Base-by-base conservation (phyloP, 2,888 invertebrate genomes). In the Myathropa florea region DNA sequence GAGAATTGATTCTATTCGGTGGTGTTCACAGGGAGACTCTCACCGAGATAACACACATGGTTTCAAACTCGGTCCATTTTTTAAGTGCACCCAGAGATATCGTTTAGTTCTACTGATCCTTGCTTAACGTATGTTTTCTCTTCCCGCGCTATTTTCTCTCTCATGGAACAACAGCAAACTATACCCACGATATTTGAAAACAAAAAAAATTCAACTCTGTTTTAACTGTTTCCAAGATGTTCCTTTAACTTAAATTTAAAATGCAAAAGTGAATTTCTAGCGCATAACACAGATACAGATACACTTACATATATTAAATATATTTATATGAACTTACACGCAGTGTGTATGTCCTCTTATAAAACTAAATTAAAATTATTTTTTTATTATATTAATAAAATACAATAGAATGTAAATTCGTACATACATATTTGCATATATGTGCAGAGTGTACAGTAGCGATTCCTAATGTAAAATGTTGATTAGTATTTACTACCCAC, bases 1-100 rank as follows among this genome's bases (percentile, higher is more conserved):
- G 97, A 12, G 98, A 99, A 93, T 93, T 99, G 30, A 96, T 99
- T 72, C 96, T 99, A 94, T 98, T 99, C 93, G 98, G 98, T n/a
- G 99, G 98, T 79, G 97, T 98, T 88, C 96, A 96, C 90, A 97
- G 97, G 91, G 96, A 97, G 91, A 94, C 95, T 84, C 92, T 95
- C 85, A 95, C 95, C 90, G 92, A 92, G 83, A 92, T 93, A 76
- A 95, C 95, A 89, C 95, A 95, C 90, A 95, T 95, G 93, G 96
- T 96, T 90, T 96, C 96, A 55, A 96, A 96, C 93, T 95, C 95
- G 77, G 93, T 96, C 90, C 95, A 96, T 94, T 96, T 96, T 91
- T 95, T 96, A 89, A 95, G 95, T 89, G 95, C 96, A 88, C 96
- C 96, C 83, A 94, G 94, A 90, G 95, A 95, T 93, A 94, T 95